phyloP scores from a whole-genome alignment of 2,113 vertebrate genomes.

The Corythoichthys intestinalis region DNA sequence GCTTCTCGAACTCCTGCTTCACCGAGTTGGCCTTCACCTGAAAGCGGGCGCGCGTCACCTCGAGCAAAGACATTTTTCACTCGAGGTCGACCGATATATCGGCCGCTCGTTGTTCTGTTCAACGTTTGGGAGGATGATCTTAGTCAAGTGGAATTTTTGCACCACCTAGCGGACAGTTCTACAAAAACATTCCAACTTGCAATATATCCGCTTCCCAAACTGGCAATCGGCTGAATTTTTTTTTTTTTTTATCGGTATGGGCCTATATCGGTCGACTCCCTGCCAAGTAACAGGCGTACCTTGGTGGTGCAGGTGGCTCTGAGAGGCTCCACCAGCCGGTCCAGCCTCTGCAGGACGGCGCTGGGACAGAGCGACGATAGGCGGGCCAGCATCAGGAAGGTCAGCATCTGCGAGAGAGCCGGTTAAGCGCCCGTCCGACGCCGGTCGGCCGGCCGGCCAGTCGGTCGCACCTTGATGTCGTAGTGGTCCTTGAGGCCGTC shows the following conservation, averaged over 20 bases:
- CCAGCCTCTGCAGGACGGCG: slow-evolving; percentile 93
- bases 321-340: slow-evolving; percentile 92
- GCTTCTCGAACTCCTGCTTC: slow-evolving; percentile 98
- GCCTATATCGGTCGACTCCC: no score
- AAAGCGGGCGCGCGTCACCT: not conserved
- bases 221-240: no score
- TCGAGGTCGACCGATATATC: no score
- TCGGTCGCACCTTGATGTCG: slow-evolving; percentile 87
- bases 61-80: not conserved
- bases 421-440: not conserved
- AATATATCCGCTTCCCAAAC: no score
- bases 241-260: no score
- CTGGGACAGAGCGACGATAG: slow-evolving; percentile 95
- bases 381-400: slow-evolving; percentile 96
- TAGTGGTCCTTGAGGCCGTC: slow-evolving; percentile 99
- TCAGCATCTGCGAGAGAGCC: slow-evolving; percentile 82
- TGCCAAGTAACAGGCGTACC: slow-evolving; percentile 25
- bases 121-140: no score
- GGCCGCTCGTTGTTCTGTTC: no score
- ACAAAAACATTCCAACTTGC: no score
- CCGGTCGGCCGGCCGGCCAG: not conserved
- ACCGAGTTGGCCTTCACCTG: slow-evolving; percentile 98
- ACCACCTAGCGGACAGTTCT: no score
- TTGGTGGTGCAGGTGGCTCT: slow-evolving; percentile 84
- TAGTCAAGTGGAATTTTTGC: not conserved